Conservation (phyloP, 2,888 invertebrate species). For the Folsomia candida region DNA sequence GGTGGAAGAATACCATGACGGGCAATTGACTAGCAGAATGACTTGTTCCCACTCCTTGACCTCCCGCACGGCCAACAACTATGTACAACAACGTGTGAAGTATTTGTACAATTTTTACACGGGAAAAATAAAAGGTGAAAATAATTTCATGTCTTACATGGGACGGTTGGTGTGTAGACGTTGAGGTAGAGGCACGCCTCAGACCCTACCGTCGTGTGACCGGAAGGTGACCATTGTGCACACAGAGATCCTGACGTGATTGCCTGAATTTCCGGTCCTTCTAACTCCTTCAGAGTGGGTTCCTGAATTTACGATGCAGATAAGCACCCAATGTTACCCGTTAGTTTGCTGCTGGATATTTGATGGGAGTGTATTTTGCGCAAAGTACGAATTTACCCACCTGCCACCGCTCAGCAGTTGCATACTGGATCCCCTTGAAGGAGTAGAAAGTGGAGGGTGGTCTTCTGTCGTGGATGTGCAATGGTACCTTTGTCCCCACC, state of each 20-base stretch:
- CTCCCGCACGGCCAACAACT: constrained; percentile 38
- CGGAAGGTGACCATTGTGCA: constrained; percentile 47
- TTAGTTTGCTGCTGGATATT: too few species aligned
- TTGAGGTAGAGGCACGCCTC: constrained; percentile 53
- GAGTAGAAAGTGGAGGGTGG: constrained; percentile 39
- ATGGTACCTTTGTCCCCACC: constrained; percentile 34
- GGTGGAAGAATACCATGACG: constrained; percentile 67
- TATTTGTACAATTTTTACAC: not conserved
- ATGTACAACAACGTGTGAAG: not conserved
- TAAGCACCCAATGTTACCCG: too few species aligned
- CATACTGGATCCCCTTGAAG: constrained; percentile 52
- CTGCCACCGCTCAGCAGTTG: constrained; percentile 51
- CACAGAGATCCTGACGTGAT: constrained; percentile 47
- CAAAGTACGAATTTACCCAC: constrained; percentile 21
- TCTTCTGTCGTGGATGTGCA: constrained; percentile 1
- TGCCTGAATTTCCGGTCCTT: constrained; percentile 44
- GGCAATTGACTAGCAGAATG: constrained; percentile 55
- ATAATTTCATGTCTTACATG: too few species aligned
- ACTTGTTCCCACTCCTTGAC: constrained; percentile 11
- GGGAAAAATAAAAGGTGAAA: too few species aligned
- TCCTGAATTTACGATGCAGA: too few species aligned
- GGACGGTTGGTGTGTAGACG: constrained; percentile 53
- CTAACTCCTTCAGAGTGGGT: constrained; percentile 30
- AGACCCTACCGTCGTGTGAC: constrained; percentile 12
- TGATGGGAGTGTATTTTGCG: too few species aligned